Percentiles rank a stretch among this genome's conserved stretches.
Conservation (phyloP, 1,140 invertebrate species). For the Drosophila ficusphila region DNA sequence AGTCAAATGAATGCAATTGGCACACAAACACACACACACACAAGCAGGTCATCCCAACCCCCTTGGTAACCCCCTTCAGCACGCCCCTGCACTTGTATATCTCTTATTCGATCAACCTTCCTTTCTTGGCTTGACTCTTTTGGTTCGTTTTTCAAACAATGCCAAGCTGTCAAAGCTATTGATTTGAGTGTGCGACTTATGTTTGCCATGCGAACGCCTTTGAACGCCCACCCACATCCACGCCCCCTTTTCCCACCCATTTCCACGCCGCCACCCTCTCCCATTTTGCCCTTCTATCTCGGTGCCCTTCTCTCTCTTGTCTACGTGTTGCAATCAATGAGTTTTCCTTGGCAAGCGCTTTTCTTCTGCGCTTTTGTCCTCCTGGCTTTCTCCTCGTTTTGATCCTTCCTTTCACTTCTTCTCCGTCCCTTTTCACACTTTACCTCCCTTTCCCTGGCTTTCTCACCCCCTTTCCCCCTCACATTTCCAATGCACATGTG, state of each 20-base stretch:
- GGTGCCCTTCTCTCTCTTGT: slow-evolving; percentile 31
- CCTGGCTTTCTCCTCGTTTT: slow-evolving; percentile 6
- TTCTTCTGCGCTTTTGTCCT: slow-evolving; percentile 17
- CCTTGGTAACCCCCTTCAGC: not conserved
- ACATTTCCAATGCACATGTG: slow-evolving; percentile 3
- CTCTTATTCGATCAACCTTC: slow-evolving; percentile 38
- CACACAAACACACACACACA: slow-evolving; percentile 36
- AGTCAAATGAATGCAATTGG: slow-evolving; percentile 79
- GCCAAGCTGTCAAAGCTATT: slow-evolving; percentile 74
- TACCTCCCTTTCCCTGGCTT: not conserved
- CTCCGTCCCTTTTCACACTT: not conserved
- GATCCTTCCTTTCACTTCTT: slow-evolving; percentile 24
- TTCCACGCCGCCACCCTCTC: not conserved
- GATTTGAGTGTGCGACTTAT: slow-evolving; percentile 78
- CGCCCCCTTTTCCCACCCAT: not conserved
- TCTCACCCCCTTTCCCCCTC: too few relatives aligned
- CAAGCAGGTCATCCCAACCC: not conserved
- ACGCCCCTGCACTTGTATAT: slow-evolving; percentile 7
- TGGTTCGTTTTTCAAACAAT: slow-evolving; percentile 52
- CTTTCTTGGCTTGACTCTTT: slow-evolving; percentile 29
- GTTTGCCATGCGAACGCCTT: slow-evolving; percentile 77
- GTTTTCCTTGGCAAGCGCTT: slow-evolving; percentile 39
- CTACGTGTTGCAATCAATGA: slow-evolving; percentile 64
- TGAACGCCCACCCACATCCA: slow-evolving; percentile 1
- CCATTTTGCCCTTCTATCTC: slow-evolving; percentile 4